Base-by-base conservation (phyloP, 1,140 invertebrate species). In the Drosophila subobscura region DNA sequence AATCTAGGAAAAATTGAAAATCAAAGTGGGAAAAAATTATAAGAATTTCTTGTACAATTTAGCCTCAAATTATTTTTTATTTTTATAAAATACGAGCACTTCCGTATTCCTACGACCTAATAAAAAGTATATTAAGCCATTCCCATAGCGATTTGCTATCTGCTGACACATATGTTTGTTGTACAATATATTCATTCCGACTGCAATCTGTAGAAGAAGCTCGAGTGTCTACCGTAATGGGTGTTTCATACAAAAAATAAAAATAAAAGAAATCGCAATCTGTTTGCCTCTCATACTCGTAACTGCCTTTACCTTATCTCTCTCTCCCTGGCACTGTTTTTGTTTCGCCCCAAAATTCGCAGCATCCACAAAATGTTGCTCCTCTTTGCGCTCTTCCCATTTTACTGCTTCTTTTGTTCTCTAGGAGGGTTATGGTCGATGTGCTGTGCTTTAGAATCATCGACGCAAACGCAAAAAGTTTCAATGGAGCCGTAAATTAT, bases 401-500 rank as follows among this genome's bases (percentile, higher is more conserved):
- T 23, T 40, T 40, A 22, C 68, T 40, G 27, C n/a, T 16, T 23
- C 45, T 33, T 33, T 14, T 33, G n/a, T 29, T 55, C 53, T 41
- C 68, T 52, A 49, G 57, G 42, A 51, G 51, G 54, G 50, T 64
- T 44, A 71, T 64, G 78, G 75, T 79, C 63, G 64, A 75, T 79
- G 80, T 8, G 68, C 58, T 86, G 81, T 77, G 81, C 78, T 88
- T 88, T 81, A 86, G 78, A 81, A 86, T 88, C 74, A 88, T 86
- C 81, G 83, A 86, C 83, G 81, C 70, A 81, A 80, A 85, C 81
- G 83, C 83, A 86, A 79, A 70, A 79, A 89, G 88, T 91, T 89
- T 91, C 89, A 88, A 91, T 91, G 89, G 89, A 81, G 84, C 90
- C 75, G 90, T 91, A 91, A 91, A 91, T 91, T 91, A 91, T 91